Evolutionary conservation across 2,888 invertebrate genomes (phyloP).

Genomic region (Polylopha cassiicola): DNA sequence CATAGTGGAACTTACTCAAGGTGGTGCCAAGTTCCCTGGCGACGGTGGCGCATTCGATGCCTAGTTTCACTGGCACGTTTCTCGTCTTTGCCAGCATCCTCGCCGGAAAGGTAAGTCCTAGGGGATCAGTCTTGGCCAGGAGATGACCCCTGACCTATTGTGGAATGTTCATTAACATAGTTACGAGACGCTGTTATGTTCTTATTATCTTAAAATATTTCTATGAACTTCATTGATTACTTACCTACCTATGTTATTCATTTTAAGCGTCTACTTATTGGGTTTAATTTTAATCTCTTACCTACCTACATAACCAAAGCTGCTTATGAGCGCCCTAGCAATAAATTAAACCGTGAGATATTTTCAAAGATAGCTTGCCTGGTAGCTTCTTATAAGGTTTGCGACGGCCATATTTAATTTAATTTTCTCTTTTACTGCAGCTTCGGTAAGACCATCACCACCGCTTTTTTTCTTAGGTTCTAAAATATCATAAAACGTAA

Average conservation of each 20-base stretch:
- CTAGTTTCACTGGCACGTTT: slow-evolving; percentile 27
- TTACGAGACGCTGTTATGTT: too few species aligned
- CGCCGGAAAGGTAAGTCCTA: slow-evolving; percentile 77
- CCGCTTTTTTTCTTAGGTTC: slow-evolving; percentile 25
- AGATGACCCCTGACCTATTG: slow-evolving; percentile 89
- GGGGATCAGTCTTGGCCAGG: slow-evolving; percentile 88
- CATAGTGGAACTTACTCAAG: slow-evolving; percentile 36
- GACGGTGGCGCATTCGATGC: slow-evolving; percentile 41
- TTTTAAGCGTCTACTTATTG: too few species aligned
- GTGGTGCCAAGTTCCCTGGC: slow-evolving; percentile 50
- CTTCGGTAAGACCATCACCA: slow-evolving; percentile 10
- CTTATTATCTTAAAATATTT: too few species aligned
- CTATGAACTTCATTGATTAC: too few species aligned
- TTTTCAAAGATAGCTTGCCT: slow-evolving; percentile 35
- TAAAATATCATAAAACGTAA: slow-evolving; percentile 15
- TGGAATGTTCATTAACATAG: too few species aligned
- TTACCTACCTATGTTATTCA: too few species aligned
- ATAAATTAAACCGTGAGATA: background rate
- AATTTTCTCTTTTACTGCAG: slow-evolving; percentile 34
- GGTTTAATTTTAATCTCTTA: too few species aligned
- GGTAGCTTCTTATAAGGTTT: slow-evolving; percentile 82
- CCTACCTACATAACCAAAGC: too few species aligned
- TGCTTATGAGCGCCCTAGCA: too few species aligned
- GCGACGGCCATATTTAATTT: slow-evolving; percentile 81
- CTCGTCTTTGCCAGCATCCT: slow-evolving; percentile 37